Evolutionary conservation across 2,797 vertebrate species (phyloP).

Genomic region (Ceyx erithaca): DNA sequence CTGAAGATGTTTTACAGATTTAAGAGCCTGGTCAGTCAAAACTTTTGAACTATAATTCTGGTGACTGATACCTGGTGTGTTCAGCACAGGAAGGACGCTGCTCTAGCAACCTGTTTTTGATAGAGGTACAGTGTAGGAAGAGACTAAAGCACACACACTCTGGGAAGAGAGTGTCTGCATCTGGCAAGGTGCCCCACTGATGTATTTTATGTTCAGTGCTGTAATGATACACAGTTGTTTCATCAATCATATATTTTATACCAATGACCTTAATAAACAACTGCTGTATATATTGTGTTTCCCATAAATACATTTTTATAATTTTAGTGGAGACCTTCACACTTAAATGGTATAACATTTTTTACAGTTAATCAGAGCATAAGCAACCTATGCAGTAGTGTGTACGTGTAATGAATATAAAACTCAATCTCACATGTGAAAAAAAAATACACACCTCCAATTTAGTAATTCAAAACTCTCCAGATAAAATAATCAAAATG

Average conservation of each 20-base stretch:
- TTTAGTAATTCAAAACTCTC: conserved; percentile 51
- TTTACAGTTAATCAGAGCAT: conserved; percentile 57
- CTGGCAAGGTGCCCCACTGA: neutral
- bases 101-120: neutral
- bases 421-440: neutral
- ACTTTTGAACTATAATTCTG: neutral
- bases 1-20: neutral
- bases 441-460: neutral
- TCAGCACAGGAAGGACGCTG: rapidly evolving
- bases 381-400: conserved; percentile 8
- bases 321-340: conserved; percentile 60
- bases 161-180: neutral
- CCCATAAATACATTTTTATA: conserved; percentile 54
- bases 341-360: conserved; percentile 52
- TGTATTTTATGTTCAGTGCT: neutral
- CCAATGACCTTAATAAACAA: conserved; percentile 63
- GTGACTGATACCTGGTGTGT: neutral
- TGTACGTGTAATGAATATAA: conserved; percentile 23
- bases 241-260: conserved; percentile 51
- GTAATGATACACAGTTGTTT: conserved; percentile 4
- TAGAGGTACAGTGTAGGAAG: neutral
- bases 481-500: conserved; percentile 65
- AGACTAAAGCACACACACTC: neutral
- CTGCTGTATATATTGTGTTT: conserved; percentile 39
- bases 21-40: neutral